A percentile compares a stretch with the other conserved stretches of the same genome.
These are phyloP conservation scores for Orthosia incerta DNA, from an alignment of 2,888 invertebrate species.

Conservation along the genomic window DNA sequence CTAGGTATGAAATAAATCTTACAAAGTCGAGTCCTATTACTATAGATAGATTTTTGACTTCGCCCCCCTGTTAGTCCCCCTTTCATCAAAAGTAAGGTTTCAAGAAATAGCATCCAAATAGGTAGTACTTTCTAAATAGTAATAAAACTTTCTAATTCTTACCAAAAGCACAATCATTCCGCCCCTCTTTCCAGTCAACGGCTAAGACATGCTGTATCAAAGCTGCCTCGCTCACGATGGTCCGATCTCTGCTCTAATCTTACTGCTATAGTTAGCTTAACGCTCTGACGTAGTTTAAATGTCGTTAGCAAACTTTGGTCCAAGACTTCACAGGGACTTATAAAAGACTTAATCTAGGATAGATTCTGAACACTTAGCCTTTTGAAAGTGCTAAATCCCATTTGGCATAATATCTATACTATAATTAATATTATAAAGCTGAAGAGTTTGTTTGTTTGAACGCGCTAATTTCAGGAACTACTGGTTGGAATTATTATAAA, in stretches of 20 bases:
- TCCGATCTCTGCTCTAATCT: slow-evolving; percentile 44
- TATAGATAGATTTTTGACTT: too few species aligned
- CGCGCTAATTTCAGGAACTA: too few species aligned
- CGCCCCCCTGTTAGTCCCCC: too few species aligned
- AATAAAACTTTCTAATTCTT: not conserved
- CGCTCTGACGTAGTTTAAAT: slow-evolving; percentile 46
- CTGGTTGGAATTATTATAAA: too few species aligned
- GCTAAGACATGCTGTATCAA: not conserved
- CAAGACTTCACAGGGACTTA: slow-evolving; percentile 33
- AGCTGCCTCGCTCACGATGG: not conserved
- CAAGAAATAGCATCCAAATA: too few species aligned
- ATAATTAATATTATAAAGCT: too few species aligned
- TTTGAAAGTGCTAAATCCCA: not conserved
- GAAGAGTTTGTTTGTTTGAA: too few species aligned
- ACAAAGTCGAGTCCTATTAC: too few species aligned
- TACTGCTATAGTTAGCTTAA: slow-evolving; percentile 31
- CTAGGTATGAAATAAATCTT: too few species aligned
- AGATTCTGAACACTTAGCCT: slow-evolving; percentile 1
- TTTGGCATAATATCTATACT: too few species aligned
- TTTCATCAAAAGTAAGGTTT: too few species aligned
- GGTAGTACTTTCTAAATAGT: not conserved
- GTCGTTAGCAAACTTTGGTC: slow-evolving; percentile 41
- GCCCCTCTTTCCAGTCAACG: not conserved
- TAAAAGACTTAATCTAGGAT: slow-evolving; percentile 35
- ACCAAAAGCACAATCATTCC: not conserved